Base-by-base conservation (phyloP, 2,113 vertebrate species). In the Brachyhypopomus occidentalis region DNA sequence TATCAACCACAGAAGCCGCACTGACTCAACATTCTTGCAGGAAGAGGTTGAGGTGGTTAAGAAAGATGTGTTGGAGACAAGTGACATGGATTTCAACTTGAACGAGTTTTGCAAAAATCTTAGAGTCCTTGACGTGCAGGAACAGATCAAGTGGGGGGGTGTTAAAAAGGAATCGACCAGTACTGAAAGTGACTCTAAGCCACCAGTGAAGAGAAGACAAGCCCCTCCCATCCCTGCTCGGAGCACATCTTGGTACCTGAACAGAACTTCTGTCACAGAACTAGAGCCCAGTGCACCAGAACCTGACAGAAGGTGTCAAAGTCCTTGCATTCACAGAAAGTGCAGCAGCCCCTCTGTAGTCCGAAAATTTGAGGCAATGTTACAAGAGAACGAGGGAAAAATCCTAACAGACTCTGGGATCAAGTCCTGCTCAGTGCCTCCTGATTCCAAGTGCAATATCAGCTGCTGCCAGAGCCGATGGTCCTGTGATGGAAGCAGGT, bases 201-300 rank as follows among this genome's bases (percentile, higher is more conserved):
- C 77, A 60, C 23, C 86, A 67, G 89, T 91, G 64, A 91, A 89
- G 75, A 94, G 87, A 82, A 86, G 86, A 66, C 88, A 90, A 81
- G 92, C 90, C 45, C 95, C 96, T 36, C 95, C 96, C 41, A 83
- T 96, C 81, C 96, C 95, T 86, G 95, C 95, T 72, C 95, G 96
- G 75, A 94, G 93, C 86, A 96, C 96, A 66, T 98, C 97, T 89
- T 93, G 96, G 86, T 95, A 94, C 84, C 87, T 96, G 75, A 92
- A 92, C 73, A 89, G 85, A 66, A 89, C 91, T 66, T 88, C 89
- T 56, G 84, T 84, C 3, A 81, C 82, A 8, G 93, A 95, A 66
- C 70, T 90, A 78, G 93, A 95, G 78, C 87, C 87, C 25, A 75
- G 89, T 64, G 34, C 91, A 56, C 90, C 91, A 86, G 92, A 94